Evolutionary conservation across 1,140 invertebrate species (phyloP), one percentile per base, ranked within the genome.

Genomic region (Cherax quadricarinatus): DNA sequence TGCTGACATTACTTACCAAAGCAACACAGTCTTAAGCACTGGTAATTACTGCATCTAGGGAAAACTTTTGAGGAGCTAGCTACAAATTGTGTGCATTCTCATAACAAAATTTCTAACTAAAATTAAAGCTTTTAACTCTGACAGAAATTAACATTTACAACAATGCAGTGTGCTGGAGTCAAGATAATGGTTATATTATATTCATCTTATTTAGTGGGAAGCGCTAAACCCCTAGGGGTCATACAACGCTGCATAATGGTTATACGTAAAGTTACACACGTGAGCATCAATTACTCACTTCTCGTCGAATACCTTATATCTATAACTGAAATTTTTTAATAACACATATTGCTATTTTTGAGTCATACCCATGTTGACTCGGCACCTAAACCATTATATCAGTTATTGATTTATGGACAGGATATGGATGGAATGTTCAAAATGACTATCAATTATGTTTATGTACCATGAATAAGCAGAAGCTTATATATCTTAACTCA

Each of bases 351-450:
- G 70, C 6, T 30, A 75, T 75, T 21, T 30, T 66, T 24, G 70
- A 75, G 24, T n/a, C n/a, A 75, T 12, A 30, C 21, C 30, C 70
- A 75, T 30, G 24, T n/a, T 75, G 24, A n/a, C 70, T 75, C 24
- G 4, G 4, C 70, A 75, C 70, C 70, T 24, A 75, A 41, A 75
- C n/a, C 70, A 30, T 75, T 75, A 75, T 75, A 75, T 83, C 51
- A 60, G n/a, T 83, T 53, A 48, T 24, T 83, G 57, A 83, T 60
- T 14, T 83, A 60, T 83, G 81, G 81, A 83, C 80, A 83, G 81
- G 57, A 24, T 24, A 53, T 83, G 81, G 81, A 83, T 83, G 81
- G 81, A 83, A 48, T 12, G 70, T 75, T 75, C 7, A 75, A 75
- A 30, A 6, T 75, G 70, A 75, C 70, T 75, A 30, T n/a, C 16